phyloP scores from a whole-genome alignment of 2,888 invertebrate genomes.

The Disparrhopalites patrizii region DNA sequence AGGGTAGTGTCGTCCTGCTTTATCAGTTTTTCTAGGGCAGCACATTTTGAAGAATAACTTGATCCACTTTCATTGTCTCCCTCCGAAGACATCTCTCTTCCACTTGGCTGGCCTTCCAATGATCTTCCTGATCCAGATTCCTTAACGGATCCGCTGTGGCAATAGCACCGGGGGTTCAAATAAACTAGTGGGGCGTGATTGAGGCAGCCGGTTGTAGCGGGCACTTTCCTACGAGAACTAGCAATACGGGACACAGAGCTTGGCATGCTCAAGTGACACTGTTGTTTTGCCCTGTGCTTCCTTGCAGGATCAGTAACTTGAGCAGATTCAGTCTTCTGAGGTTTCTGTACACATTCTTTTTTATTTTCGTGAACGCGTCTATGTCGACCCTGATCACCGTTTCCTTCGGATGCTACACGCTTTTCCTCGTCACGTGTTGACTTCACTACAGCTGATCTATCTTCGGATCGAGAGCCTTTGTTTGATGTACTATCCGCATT shows the following conservation, averaged over 20 bases:
- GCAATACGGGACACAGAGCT: too few relatives aligned
- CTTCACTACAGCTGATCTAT: neutral
- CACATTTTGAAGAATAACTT: constrained; percentile 20
- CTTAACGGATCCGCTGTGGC: constrained; percentile 5
- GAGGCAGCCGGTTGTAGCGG: too few relatives aligned
- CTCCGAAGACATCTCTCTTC: neutral
- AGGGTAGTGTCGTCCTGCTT: constrained; percentile 5
- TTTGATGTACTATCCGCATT: neutral
- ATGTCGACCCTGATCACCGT: too few relatives aligned
- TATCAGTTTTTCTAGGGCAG: constrained; percentile 17
- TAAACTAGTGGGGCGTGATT: too few relatives aligned
- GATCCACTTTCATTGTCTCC: neutral
- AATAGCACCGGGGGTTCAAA: constrained; percentile 6
- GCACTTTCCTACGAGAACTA: too few relatives aligned
- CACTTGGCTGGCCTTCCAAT: neutral
- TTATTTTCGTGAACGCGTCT: neutral
- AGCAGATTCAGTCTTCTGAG: too few relatives aligned
- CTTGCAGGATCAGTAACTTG: neutral
- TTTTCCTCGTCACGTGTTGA: neutral
- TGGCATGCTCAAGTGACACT: too few relatives aligned
- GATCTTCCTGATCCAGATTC: constrained; percentile 2
- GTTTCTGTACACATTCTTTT: neutral
- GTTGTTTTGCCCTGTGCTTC: too few relatives aligned
- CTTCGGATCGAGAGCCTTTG: neutral
- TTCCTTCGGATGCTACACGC: too few relatives aligned